Evolutionary conservation across 2,113 vertebrate genomes (phyloP).

Genomic region (Nicator chloris): DNA sequence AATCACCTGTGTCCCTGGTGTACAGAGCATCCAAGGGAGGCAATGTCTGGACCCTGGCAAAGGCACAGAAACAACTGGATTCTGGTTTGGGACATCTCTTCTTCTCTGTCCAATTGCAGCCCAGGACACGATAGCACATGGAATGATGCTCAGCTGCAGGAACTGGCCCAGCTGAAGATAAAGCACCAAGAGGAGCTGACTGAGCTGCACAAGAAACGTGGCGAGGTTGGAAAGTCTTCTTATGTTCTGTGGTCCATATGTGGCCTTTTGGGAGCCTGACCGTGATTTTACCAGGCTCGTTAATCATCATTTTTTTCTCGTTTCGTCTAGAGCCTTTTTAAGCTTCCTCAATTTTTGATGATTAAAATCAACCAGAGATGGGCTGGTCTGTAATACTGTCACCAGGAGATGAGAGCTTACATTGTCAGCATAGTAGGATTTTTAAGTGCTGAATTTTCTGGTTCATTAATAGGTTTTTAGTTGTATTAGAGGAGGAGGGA

Average conservation of each 20-base stretch:
- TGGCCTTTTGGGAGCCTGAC: background rate
- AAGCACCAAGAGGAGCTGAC: conserved; percentile 95
- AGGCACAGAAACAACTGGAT: background rate
- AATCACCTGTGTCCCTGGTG: background rate
- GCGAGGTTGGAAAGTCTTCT: conserved; percentile 79
- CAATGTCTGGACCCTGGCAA: background rate
- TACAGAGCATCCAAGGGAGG: background rate
- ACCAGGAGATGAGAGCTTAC: background rate
- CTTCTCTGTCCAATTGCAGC: conserved; percentile 58
- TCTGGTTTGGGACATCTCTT: background rate
- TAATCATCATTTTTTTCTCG: background rate
- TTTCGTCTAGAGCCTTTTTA: background rate
- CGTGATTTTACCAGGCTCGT: background rate
- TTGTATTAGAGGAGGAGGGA: background rate
- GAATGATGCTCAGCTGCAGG: conserved; percentile 85
- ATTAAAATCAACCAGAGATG: background rate
- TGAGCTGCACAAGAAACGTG: conserved; percentile 95
- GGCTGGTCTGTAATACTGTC: background rate
- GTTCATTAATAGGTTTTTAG: background rate
- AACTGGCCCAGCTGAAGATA: conserved; percentile 91
- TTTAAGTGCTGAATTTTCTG: background rate
- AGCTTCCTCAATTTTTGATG: background rate
- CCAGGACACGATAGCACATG: conserved; percentile 76
- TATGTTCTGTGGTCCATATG: rapidly evolving
- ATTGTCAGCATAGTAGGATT: background rate